Evolutionary conservation across 2,113 vertebrate genomes (phyloP), one percentile per base, ranked within the genome.

Genomic region (Ascaphus truei): DNA sequence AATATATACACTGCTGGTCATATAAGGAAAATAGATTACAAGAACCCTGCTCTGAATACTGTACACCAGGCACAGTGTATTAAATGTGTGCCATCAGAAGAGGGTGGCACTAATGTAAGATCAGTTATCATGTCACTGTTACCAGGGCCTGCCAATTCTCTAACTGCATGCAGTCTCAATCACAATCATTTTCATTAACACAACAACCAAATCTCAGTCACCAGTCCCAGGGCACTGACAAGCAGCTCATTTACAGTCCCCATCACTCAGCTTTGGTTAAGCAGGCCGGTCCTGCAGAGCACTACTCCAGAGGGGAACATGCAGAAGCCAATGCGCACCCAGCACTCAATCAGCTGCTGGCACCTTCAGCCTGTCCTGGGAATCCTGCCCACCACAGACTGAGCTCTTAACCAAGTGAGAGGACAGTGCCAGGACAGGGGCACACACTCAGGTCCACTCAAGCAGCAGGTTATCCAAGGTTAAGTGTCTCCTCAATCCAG

Each of bases 361-460:
- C 47, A 72, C 73, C 61, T 78, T 78, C 72, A 12, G 51, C 22
- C 13, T 52, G 62, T 58, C 65, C 65, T 36, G 65, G 52, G 53
- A 58, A 48, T 36, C 39, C 30, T 51, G 66, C 66, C 56, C 41
- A 36, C 51, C 36, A 7, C 43, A 22, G 16, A 56, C 37, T 45
- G 11, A 6, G 11, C 31, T 11, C 31, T 33, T 33, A 8, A 5
- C 31, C 31, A 33, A 33, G 37, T 52, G 41, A 60, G 66, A 56
- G 59, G 65, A 58, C 22, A 13, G 65, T 68, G 66, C 56, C 66
- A 69, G 53, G 20, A 56, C 12, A 39, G 33, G 16, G 43, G 33
- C 52, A 30, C 57, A 27, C 57, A 41, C 30, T 18, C 20, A 20
- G 33, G 25, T 55, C 34, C n/a, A 23, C 29, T 55, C 51, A 5